Conservation (phyloP, 53 echinoderm and acorn worm species). For the Glandiceps talaboti region DNA sequence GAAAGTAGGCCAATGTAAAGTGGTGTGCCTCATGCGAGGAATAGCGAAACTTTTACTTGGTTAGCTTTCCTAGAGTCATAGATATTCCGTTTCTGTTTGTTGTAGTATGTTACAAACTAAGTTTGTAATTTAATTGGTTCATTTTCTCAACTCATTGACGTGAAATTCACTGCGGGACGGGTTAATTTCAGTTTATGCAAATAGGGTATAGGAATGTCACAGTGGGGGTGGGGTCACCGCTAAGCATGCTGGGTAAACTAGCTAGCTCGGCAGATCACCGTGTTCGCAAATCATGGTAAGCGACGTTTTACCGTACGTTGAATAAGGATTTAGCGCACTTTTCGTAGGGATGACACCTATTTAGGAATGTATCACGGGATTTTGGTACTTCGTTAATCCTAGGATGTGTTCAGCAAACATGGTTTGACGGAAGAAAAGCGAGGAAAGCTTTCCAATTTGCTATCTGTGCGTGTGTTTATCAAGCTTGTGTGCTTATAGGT, state of each 20-base stretch:
- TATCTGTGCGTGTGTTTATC: not conserved
- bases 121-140: no score
- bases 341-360: not conserved
- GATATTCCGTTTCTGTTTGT: no score
- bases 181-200: not conserved
- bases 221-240: constrained; percentile 38
- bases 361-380: not conserved
- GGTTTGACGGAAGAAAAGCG: not conserved
- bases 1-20: no score
- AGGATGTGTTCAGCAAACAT: not conserved
- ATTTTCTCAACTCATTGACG: no score
- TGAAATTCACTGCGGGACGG: not conserved
- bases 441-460: not conserved
- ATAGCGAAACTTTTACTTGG: no score
- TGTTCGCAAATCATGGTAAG: not conserved
- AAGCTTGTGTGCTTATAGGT: not conserved
- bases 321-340: not conserved
- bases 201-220: not conserved
- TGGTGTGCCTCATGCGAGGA: no score
- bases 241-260: constrained; percentile 21
- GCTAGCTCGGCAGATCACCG: not conserved
- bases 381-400: not conserved
- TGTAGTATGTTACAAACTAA: no score
- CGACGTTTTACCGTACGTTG: not conserved
- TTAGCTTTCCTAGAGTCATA: no score